Conservation (phyloP, 2,113 vertebrate genomes). For the Psittacula cyanocephala region DNA sequence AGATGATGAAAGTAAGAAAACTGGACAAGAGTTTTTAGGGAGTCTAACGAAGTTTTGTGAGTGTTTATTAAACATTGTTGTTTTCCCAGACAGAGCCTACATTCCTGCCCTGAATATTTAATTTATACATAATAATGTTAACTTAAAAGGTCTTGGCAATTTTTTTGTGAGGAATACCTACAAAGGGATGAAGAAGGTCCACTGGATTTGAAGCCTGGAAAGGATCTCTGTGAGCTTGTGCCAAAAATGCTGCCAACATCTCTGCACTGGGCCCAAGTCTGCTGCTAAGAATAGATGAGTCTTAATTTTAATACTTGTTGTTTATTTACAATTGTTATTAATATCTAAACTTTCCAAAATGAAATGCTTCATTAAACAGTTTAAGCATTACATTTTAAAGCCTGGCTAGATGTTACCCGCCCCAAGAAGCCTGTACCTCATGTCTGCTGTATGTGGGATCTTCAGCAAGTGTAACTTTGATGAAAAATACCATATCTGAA, state of each 20-base stretch:
- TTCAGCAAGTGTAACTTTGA: accelerated
- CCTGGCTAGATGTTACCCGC: accelerated
- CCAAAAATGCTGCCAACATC: background rate
- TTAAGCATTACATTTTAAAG: background rate
- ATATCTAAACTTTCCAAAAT: background rate
- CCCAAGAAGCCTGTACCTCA: background rate
- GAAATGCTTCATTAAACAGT: background rate
- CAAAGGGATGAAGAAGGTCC: accelerated
- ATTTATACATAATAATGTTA: background rate
- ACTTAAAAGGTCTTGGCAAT: background rate
- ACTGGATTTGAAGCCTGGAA: background rate
- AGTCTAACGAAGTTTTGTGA: background rate
- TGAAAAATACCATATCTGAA: accelerated
- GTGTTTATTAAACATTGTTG: background rate
- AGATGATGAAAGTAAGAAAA: background rate
- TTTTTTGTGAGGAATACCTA: too few species aligned
- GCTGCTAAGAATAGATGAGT: background rate
- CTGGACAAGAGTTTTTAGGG: background rate
- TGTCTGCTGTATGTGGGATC: accelerated
- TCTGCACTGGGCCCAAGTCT: background rate
- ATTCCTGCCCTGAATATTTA: background rate
- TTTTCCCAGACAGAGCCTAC: accelerated
- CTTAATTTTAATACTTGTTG: background rate
- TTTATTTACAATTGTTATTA: background rate
- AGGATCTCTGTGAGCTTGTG: accelerated